Percentiles rank a stretch among this genome's conserved stretches.
Conservation (phyloP, 2,797 vertebrate genomes). For the Chelon auratus region DNA sequence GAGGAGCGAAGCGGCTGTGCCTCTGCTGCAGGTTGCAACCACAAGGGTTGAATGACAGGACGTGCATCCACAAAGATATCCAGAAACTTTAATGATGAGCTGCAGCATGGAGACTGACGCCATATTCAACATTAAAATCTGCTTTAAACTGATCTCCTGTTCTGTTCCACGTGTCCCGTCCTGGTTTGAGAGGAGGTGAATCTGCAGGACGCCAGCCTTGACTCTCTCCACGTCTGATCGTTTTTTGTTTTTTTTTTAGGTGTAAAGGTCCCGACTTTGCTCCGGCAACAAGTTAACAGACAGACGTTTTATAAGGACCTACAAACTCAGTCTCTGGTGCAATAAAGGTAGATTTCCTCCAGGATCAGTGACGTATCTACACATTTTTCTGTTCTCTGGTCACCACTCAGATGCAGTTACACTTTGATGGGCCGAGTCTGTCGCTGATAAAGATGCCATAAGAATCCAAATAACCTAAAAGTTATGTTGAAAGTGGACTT, state of each 20-base stretch:
- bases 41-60: slow-evolving; percentile 37
- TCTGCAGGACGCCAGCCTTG: not conserved
- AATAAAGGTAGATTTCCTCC: no score
- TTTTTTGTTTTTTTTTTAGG: not conserved
- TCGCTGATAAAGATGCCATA: not conserved
- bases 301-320: no score
- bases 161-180: not conserved
- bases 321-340: not conserved
- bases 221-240: not conserved
- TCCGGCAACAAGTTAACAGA: no score
- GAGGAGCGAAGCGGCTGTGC: slow-evolving; percentile 49
- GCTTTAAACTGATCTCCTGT: slow-evolving; percentile 4
- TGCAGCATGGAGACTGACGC: not conserved
- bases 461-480: not conserved
- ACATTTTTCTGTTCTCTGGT: not conserved
- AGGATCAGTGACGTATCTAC: no score
- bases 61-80: not conserved
- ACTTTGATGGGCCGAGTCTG: not conserved
- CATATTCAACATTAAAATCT: not conserved
- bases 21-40: slow-evolving; percentile 62
- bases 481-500: no score
- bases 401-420: not conserved
- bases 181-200: not conserved
- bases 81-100: not conserved
- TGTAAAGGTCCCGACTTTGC: not conserved